These are phyloP conservation scores for Diuraphis noxia DNA, from an alignment of 1,140 invertebrate species.

Conservation along the genomic window DNA sequence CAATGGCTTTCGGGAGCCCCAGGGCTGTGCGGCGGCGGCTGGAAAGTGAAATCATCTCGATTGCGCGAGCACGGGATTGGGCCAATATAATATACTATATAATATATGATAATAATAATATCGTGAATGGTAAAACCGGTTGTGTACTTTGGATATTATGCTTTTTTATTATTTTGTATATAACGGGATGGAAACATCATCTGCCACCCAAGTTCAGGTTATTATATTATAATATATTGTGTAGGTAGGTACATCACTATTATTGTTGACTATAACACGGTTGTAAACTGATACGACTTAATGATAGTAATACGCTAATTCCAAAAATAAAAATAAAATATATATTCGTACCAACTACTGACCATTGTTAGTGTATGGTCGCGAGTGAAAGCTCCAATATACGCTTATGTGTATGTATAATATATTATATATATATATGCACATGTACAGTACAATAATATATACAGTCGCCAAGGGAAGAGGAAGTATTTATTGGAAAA, in stretches of 20 bases:
- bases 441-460: too few species aligned
- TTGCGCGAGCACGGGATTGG: not conserved
- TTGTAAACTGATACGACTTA: not conserved
- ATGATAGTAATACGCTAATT: not conserved
- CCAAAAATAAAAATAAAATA: not conserved
- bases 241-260: not conserved
- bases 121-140: conserved; percentile 39
- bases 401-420: not conserved
- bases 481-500: not conserved
- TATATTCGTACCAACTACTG: not conserved
- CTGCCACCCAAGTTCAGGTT: not conserved
- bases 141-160: conserved; percentile 13
- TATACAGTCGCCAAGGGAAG: not conserved
- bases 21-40: not conserved
- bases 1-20: conserved; percentile 45
- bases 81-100: conserved; percentile 17
- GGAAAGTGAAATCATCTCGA: conserved; percentile 47
- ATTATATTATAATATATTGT: not conserved
- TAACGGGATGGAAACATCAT: conserved; percentile 35
- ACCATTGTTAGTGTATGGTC: not conserved
- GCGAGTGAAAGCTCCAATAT: conserved; percentile 28
- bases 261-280: not conserved
- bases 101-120: not conserved
- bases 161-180: not conserved
- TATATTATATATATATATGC: not conserved